These are phyloP conservation scores for Bagarius yarrelli DNA, from an alignment of 2,113 vertebrate genomes.

Conservation along the genomic window DNA sequence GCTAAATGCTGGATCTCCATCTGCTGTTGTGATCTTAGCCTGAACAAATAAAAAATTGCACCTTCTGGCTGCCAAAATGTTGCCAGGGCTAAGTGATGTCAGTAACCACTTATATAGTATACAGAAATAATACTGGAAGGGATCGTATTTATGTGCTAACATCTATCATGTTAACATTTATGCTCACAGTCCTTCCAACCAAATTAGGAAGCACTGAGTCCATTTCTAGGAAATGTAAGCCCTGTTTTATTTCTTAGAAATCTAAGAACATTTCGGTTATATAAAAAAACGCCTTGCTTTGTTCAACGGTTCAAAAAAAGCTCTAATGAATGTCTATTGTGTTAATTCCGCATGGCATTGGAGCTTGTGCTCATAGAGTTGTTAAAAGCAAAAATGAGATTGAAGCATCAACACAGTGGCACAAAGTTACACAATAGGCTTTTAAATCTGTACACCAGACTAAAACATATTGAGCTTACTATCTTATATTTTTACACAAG, in stretches of 20 bases:
- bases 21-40: constrained; percentile 25
- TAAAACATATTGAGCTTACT: not conserved
- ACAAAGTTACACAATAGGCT: not conserved
- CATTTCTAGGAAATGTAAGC: not conserved
- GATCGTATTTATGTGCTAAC: not conserved
- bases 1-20: constrained; percentile 34
- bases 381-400: not conserved
- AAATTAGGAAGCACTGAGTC: not conserved
- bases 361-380: not conserved
- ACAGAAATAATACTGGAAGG: constrained; percentile 15
- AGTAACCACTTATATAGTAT: constrained; percentile 13
- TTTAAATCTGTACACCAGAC: not conserved
- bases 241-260: not conserved
- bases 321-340: not conserved
- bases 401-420: not conserved
- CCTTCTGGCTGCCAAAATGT: constrained; percentile 29
- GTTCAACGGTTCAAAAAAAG: not conserved
- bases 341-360: not conserved
- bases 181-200: not conserved
- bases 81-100: constrained; percentile 24
- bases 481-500: too few species aligned
- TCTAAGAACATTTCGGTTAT: not conserved
- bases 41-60: constrained; percentile 9
- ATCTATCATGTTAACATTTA: constrained; percentile 1
- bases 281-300: not conserved